Base-by-base conservation (phyloP, 2,797 vertebrate species). In the Sebastiscus albofasciatus region DNA sequence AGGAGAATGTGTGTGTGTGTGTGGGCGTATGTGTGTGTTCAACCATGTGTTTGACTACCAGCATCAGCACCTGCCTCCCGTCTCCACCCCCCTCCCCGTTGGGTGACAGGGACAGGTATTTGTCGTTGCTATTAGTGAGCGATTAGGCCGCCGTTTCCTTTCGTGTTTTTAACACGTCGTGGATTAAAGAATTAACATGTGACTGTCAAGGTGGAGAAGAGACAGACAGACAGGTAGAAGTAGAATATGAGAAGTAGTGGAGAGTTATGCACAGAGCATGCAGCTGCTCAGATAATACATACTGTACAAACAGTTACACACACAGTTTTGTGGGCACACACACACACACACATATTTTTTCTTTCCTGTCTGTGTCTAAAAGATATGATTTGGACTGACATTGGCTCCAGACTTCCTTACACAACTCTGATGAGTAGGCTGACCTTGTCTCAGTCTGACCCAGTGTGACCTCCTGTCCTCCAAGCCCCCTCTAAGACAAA, bases 151-250 rank as follows among this genome's bases (percentile, higher is more conserved):
- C 78, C 64, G 72, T 88, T 87, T 90, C 69, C 75, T 87, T 79
- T 82, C 72, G 80, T 91, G 89, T 90, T 92, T 94, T 92, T 82
- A 92, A 90, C 89, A 87, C 83, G 78, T 87, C 84, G 70, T 83
- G 93, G 93, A 95, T 96, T 95, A 95, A 92, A 89, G 91, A 94
- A 93, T 94, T 92, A 94, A 91, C 92, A 89, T 71, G 80, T 87
- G 89, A 85, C 91, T 94, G 93, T 94, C 91, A 92, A 80, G 59
- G 75, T 73, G 24, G 58, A 79, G 80, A 86, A 29, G 68, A 82
- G 79, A 89, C 72, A 58, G 36, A 39, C 36, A 39, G 85, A 90
- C 78, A 87, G 75, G 81, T 80, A 77, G 62, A 81, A 11, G 66
- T 81, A 72, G 71, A 80, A 80, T 73, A 85, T 72, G 75, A 87